Evolutionary conservation across 2,888 invertebrate species (phyloP), one percentile per base, ranked within the genome.

Genomic region (Synergus japonicus): DNA sequence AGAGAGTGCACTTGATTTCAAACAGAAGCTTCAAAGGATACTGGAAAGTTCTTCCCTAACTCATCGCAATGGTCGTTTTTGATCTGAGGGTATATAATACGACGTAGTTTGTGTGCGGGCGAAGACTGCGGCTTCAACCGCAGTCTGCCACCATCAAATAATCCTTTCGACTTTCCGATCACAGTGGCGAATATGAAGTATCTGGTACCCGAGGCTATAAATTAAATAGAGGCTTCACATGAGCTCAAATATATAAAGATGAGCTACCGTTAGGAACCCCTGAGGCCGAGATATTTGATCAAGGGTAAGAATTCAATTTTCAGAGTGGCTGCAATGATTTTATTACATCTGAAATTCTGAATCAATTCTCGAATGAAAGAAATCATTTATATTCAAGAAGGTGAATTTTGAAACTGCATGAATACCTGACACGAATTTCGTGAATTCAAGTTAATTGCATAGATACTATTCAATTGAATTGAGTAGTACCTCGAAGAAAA

Each of bases 171-270:
- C 29, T 63, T 63, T 13, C 13, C 13, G 63, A 63, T 29, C 63
- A 63, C 63, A 29, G 29, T 63, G 22, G 60, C 12, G 60, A 60
- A 65, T 65, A 8, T 65, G 43, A 66, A 66, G 18, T 66, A 10
- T 10, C 8, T 43, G 43, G 43, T 44, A n/a, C 43, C 43, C n/a
- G n/a, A 66, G 43, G 66, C 66, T 66, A 43, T 66, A 66, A 44
- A 43, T 10, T 66, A 66, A 66, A 66, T 66, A 66, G 41, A 37
- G 65, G 65, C 3, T 66, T 66, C 43, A 66, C n/a, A n/a, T n/a
- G 4, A 18, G 43, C 43, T 66, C 10, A 66, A 41, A 44, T 66
- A 66, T 18, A 65, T 41, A 66, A 66, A 43, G 43, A 43, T 66
- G 66, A 43, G 44, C n/a, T 66, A 4, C 12, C n/a, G 1, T 18